Evolutionary conservation across 2,797 vertebrate species (phyloP), one percentile per base, ranked within the genome.

Genomic region (Esox masquinongy): DNA sequence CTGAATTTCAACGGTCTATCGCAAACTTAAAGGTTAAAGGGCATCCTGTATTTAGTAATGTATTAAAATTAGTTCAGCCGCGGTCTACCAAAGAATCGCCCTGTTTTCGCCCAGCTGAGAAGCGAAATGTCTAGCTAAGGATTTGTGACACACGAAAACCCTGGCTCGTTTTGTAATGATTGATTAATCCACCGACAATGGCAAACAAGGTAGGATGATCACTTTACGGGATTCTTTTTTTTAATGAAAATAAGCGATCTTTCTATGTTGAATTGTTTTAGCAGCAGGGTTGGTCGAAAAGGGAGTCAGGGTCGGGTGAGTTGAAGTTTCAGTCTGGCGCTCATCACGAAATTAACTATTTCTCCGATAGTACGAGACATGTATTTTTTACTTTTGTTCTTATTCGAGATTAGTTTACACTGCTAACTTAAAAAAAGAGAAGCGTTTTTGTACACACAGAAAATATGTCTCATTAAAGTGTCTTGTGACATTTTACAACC

Each of bases 401-500:
- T 64, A 29, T 26, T 67, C 22, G 9, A 50, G 50, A 67, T 31
- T 43, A 47, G 24, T 5, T 80, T 39, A 47, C 43, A 11, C 43
- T 3, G 43, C 43, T 47, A 47, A 47, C 43, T 43, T 47, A 14
- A 47, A 43, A 43, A 43, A 11, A 47, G 36, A 70, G 26, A 3
- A 39, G 3, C 75, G 47, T 73, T 79, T 87, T 79, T 69, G 24
- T 22, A 77, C 68, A 80, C 80, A 84, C 78, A 85, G 91, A 92
- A 90, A 93, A 92, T 88, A 82, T 91, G 85, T 84, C 85, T 93
- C 89, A 90, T 87, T 87, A 89, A 85, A 88, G 87, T 86, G 93
- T 95, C 94, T 95, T 95, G 94, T 95, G 94, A 95, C 94, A 95
- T 94, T 94, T 94, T 92, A 93, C 90, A 89, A 90, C 89, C 92